A percentile compares a stretch with the other conserved stretches of the same genome.
Conservation (phyloP, 35 echinoderm and acorn worm genomes). For the Hemicentrotus pulcherrimus region DNA sequence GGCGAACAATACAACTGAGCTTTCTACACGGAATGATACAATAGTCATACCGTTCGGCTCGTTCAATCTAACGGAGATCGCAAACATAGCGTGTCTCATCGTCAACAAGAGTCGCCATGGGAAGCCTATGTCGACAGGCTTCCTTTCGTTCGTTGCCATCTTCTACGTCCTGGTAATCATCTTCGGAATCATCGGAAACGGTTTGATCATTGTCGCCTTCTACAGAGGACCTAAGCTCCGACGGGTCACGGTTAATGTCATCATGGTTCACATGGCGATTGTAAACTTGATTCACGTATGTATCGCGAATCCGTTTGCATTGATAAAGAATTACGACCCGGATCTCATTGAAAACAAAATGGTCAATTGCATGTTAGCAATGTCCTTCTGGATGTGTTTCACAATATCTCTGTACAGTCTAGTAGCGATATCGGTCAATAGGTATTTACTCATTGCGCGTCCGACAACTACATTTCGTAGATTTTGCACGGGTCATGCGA, state of each 20-base stretch:
- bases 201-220: constrained; percentile 28
- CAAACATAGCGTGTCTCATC: background rate
- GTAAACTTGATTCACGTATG: constrained; percentile 31
- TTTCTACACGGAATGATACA: background rate
- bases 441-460: constrained; percentile 38
- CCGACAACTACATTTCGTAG: constrained; percentile 23
- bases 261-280: constrained; percentile 35
- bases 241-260: constrained; percentile 32
- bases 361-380: background rate
- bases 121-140: background rate
- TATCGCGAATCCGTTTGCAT: constrained; percentile 16
- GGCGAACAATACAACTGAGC: background rate
- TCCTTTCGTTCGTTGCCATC: background rate
- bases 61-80: constrained; percentile 24
- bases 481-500: background rate
- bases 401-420: constrained; percentile 33
- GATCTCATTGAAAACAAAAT: constrained; percentile 23
- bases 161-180: background rate
- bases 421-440: constrained; percentile 31
- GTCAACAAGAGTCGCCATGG: background rate
- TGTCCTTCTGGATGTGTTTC: constrained; percentile 47
- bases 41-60: background rate
- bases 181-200: constrained; percentile 43
- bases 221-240: constrained; percentile 27
- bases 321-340: constrained; percentile 34